Evolutionary conservation across 2,113 vertebrate genomes (phyloP).

Genomic region (Platysteira castanea): DNA sequence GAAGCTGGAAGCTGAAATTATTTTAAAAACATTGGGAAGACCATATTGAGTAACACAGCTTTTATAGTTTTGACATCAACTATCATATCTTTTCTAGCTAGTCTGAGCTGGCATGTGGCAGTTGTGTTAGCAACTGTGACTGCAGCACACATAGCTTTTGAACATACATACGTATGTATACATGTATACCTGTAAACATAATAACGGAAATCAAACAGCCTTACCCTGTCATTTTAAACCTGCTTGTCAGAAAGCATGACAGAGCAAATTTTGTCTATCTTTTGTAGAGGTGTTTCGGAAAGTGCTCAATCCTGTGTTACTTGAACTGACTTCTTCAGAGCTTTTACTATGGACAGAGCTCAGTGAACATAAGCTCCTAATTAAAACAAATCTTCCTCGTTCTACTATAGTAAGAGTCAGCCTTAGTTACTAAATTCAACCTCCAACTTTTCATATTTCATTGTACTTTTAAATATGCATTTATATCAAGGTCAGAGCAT

Average conservation of each 20-base stretch:
- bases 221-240: not conserved
- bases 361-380: not conserved
- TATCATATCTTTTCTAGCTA: not conserved
- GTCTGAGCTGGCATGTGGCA: not conserved
- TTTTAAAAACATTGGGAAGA: not conserved
- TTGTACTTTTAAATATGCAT: not conserved
- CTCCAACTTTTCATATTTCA: not conserved
- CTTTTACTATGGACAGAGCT: not conserved
- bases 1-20: not conserved
- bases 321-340: not conserved
- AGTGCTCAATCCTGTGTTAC: not conserved
- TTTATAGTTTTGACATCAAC: not conserved
- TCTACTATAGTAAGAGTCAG: not conserved
- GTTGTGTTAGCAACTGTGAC: not conserved
- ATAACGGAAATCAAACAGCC: not conserved
- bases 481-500: not conserved
- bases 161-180: not conserved
- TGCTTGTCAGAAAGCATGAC: not conserved
- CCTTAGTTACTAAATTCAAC: not conserved
- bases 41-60: not conserved
- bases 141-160: not conserved
- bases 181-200: not conserved
- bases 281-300: not conserved
- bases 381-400: not conserved
- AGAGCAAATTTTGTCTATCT: not conserved